Evolutionary conservation across 2,113 vertebrate genomes (phyloP).

Genomic region (Origma solitaria): DNA sequence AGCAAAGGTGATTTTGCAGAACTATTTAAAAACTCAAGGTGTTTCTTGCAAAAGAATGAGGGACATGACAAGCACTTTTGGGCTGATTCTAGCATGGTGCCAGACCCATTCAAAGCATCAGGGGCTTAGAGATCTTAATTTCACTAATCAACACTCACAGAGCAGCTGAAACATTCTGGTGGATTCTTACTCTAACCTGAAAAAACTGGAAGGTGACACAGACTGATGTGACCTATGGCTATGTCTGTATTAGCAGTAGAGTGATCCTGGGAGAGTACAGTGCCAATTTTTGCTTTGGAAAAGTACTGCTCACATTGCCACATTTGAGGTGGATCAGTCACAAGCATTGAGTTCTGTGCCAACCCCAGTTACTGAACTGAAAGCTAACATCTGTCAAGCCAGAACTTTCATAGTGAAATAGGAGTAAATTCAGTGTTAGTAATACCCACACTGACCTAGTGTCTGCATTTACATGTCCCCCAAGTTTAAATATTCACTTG

Average conservation of each 20-base stretch:
- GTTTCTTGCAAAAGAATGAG: neutral
- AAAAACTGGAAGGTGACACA: neutral
- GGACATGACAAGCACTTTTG: neutral
- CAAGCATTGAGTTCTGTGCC: neutral
- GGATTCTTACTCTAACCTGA: neutral
- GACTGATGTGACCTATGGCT: neutral
- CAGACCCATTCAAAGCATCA: neutral
- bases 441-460: neutral
- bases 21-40: neutral
- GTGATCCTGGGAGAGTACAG: neutral
- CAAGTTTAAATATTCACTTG: neutral
- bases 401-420: accelerated
- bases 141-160: neutral
- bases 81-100: neutral
- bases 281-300: neutral
- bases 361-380: neutral
- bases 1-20: neutral
- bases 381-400: neutral
- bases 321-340: neutral
- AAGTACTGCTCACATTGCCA: neutral
- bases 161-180: neutral
- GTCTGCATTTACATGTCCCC: accelerated
- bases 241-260: neutral
- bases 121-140: neutral
- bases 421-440: neutral